Base-by-base conservation (phyloP, 92 coral and sea anemone species). In the Diadumene lineata region DNA sequence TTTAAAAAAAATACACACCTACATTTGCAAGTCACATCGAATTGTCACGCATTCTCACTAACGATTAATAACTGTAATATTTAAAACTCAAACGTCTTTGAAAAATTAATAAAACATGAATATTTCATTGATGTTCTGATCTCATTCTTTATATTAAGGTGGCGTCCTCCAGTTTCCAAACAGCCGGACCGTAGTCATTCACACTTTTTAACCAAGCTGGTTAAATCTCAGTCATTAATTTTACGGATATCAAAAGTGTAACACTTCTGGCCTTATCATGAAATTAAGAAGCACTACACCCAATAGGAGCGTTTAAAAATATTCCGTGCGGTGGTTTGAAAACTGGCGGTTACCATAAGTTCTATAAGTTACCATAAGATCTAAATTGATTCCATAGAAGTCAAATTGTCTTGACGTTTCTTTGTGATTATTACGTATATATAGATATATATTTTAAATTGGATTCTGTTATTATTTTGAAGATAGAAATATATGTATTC, bases 321-420 rank as follows among this genome's bases (percentile, higher is more conserved):
- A n/a, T n/a, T n/a, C n/a, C n/a, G n/a, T 19, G 11, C 56, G 11
- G 19, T 48, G 56, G 56, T 48, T 48, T 48, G 56, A 48, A 48
- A 48, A n/a, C n/a, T n/a, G n/a, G n/a, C n/a, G n/a, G n/a, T n/a
- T n/a, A n/a, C n/a, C n/a, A n/a, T n/a, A n/a, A n/a, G n/a, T n/a
- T n/a, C n/a, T n/a, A n/a, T n/a, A n/a, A n/a, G n/a, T n/a, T 44
- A 44, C n/a, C n/a, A 53, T 58, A 23, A 58, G 64, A 58, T 53
- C 65, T 60, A 21, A 26, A 60, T 60, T 60, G 26, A n/a, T n/a
- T 60, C 26, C 23, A 27, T 22, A 6, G 21, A 72, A 57, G 66
- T 72, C 77, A 72, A 72, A 72, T 72, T 72, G 77, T 22, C 77
- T 72, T 72, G 77, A 72, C 77, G 32, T 58, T 22, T 32, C 50